phyloP scores from a whole-genome alignment of 2,888 invertebrate genomes.

The Agrochola circellaris region DNA sequence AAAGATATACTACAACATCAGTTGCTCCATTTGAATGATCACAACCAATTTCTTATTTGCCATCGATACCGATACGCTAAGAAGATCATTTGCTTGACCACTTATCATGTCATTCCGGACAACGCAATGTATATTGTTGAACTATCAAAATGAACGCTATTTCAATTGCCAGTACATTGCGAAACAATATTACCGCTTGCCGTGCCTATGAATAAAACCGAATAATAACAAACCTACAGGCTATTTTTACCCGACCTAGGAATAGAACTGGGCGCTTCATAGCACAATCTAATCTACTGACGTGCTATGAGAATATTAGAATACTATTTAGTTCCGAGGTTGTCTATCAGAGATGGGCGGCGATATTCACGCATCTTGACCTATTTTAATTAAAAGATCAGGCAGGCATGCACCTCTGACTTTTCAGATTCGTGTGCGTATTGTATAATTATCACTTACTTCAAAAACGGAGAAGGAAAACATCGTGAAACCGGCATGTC shows the following conservation, averaged over 20 bases:
- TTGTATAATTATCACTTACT: no score
- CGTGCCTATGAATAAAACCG: slow-evolving; percentile 40
- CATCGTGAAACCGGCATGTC: no score
- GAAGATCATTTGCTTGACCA: not conserved
- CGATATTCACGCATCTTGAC: not conserved
- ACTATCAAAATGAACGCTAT: slow-evolving; percentile 28
- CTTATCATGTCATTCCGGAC: slow-evolving; percentile 11
- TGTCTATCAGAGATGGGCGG: not conserved
- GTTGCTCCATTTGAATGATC: no score
- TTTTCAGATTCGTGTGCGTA: no score
- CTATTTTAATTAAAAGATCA: no score
- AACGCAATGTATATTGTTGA: slow-evolving; percentile 24
- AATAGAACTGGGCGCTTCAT: slow-evolving; percentile 24
- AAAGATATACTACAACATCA: not conserved
- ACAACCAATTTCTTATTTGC: not conserved
- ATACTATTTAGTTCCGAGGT: not conserved
- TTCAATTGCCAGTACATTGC: slow-evolving; percentile 18
- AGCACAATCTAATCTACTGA: not conserved
- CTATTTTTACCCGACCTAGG: slow-evolving; percentile 42
- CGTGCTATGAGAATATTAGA: slow-evolving; percentile 1
- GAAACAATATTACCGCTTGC: slow-evolving; percentile 26
- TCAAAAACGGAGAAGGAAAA: no score
- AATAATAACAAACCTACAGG: slow-evolving; percentile 44
- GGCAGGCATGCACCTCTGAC: no score
- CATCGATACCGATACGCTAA: not conserved